Conservation (phyloP, 2,797 vertebrate species). For the Myotis pilosus region DNA sequence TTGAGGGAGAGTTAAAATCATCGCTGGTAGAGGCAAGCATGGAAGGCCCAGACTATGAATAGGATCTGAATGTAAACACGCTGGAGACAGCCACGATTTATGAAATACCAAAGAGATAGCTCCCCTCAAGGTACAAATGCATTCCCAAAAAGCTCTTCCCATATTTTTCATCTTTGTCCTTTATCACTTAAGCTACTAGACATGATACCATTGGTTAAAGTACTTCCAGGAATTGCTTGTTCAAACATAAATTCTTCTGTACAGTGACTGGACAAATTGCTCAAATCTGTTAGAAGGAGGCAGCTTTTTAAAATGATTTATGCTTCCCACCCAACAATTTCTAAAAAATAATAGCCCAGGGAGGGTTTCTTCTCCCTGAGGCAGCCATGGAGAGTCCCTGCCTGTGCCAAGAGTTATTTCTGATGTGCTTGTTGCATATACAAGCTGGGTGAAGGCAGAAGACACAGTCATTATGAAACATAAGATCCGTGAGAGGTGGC, state of each 20-base stretch:
- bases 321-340: background rate
- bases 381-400: background rate
- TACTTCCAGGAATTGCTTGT: conserved; percentile 49
- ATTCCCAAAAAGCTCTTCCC: background rate
- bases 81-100: conserved; percentile 17
- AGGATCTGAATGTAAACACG: background rate
- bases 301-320: conserved; percentile 45
- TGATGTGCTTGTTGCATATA: background rate
- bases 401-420: background rate
- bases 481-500: background rate
- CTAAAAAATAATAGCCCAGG: background rate
- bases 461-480: background rate
- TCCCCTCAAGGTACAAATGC: conserved; percentile 6
- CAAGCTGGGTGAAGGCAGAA: background rate
- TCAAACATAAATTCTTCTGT: conserved; percentile 57
- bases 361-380: background rate
- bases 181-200: conserved; percentile 45
- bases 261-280: conserved; percentile 37
- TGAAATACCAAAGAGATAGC: conserved; percentile 1
- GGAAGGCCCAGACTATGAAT: background rate
- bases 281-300: conserved; percentile 38
- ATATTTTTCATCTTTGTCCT: conserved; percentile 45
- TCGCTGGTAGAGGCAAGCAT: background rate
- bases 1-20: background rate
- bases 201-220: background rate